Evolutionary conservation across 92 coral and sea anemone species (phyloP).

Genomic region (Zoanthus sansibaricus): DNA sequence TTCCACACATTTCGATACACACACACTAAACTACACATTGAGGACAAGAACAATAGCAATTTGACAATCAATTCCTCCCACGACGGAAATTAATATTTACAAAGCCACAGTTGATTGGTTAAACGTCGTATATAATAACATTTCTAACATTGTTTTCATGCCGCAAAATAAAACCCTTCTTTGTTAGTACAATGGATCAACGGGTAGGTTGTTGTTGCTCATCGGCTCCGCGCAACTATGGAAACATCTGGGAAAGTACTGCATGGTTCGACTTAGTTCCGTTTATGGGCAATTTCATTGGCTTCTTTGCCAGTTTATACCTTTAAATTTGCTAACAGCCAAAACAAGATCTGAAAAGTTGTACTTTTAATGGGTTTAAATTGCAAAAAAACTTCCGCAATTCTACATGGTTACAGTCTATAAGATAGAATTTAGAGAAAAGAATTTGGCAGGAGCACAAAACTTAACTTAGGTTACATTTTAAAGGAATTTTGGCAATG

Average conservation of each 20-base stretch:
- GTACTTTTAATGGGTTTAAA: background rate
- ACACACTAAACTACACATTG: slow-evolving; percentile 32
- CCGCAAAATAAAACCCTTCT: slow-evolving; percentile 73
- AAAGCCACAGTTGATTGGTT: slow-evolving; percentile 71
- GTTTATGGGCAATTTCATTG: slow-evolving; percentile 10
- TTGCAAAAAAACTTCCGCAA: background rate
- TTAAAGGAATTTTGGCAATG: slow-evolving; percentile 24
- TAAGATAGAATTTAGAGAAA: background rate
- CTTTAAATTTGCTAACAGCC: background rate
- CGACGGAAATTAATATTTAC: slow-evolving; percentile 65
- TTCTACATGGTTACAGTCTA: background rate
- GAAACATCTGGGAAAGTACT: slow-evolving; percentile 2
- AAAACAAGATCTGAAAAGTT: background rate
- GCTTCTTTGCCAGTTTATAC: background rate
- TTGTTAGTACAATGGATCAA: slow-evolving; percentile 62
- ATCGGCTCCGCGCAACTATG: slow-evolving; percentile 11
- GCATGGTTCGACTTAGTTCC: background rate
- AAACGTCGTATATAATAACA: slow-evolving; percentile 70
- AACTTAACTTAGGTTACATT: background rate
- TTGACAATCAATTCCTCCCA: slow-evolving; percentile 71
- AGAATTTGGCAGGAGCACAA: slow-evolving; percentile 22
- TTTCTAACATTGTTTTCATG: slow-evolving; percentile 70
- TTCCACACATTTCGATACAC: slow-evolving; percentile 12
- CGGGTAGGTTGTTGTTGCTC: slow-evolving; percentile 46
- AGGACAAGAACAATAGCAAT: slow-evolving; percentile 43